Evolutionary conservation across 2,888 invertebrate species (phyloP).

Genomic region (Pyrochroa serraticornis): DNA sequence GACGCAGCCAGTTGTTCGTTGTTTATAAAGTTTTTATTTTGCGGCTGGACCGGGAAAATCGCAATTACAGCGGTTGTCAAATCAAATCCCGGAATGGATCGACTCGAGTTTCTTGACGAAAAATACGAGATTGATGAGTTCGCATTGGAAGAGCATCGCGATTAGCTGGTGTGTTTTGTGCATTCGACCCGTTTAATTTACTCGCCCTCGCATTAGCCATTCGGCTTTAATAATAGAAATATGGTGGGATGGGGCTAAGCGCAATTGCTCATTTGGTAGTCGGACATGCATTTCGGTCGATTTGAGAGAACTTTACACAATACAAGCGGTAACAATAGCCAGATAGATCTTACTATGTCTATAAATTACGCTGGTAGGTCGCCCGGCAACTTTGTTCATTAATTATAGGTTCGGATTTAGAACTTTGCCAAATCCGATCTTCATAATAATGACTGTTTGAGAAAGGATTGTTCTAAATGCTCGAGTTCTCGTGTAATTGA

Average conservation of each 20-base stretch:
- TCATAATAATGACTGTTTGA: conserved; percentile 13
- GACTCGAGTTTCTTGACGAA: too few relatives aligned
- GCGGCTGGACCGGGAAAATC: neutral
- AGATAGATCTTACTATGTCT: conserved; percentile 38
- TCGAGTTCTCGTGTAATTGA: conserved; percentile 6
- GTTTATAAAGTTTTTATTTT: conserved; percentile 6
- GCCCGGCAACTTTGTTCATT: conserved; percentile 36
- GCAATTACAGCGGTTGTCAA: too few relatives aligned
- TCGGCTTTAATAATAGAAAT: too few relatives aligned
- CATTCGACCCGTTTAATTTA: too few relatives aligned
- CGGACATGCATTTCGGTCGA: conserved; percentile 25
- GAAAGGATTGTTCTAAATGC: conserved; percentile 1
- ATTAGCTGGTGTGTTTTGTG: too few relatives aligned
- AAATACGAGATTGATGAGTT: too few relatives aligned
- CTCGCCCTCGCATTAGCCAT: too few relatives aligned
- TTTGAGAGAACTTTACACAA: conserved; percentile 35
- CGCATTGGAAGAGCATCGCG: too few relatives aligned
- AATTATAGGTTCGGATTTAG: conserved; percentile 33
- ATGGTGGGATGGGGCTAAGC: too few relatives aligned
- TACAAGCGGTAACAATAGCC: conserved; percentile 40
- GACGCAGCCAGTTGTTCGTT: conserved; percentile 6
- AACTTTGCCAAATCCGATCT: conserved; percentile 6
- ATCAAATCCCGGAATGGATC: too few relatives aligned
- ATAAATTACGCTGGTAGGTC: conserved; percentile 37
- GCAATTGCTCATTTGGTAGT: conserved; percentile 22